Evolutionary conservation across 2,888 invertebrate species (phyloP), one percentile per base, ranked within the genome.

Genomic region (Hemicrepidius hirtus): DNA sequence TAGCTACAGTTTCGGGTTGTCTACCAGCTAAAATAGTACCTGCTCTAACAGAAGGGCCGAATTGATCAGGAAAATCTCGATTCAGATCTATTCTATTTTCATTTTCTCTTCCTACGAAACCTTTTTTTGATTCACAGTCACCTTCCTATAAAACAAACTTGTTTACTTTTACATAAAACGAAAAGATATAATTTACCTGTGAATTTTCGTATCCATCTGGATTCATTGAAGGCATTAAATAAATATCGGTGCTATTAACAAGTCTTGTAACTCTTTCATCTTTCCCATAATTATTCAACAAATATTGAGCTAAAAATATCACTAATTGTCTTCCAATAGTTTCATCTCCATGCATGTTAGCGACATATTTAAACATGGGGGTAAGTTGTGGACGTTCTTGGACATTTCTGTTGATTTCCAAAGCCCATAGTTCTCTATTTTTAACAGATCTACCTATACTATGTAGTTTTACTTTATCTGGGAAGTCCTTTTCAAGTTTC

Each of bases 271-370:
- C 89, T 68, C 94, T 88, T 0, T 90, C 88, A 79, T 90, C 89
- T 68, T 88, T 91, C 1, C 92, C 92, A 83, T 95, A 95, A 83
- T 94, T 94, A 7, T 89, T 86, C 60, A 98, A 88, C 66, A 99
- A 88, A 86, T 97, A 94, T 79, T 95, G 91, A 0, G 95, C 93
- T 82, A 99, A 88, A 84, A 92, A 94, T 62, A 99, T 88, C 78
- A 96, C 87, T 76, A 97, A 84, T 84, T 97, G 93, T 44, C 97
- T 88, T 0, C 97, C 98, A 20, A 98, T 90, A 0, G 95, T 90
- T 86, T 98, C 98, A 83, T 98, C 97, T 2, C 98, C 98, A 84
- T 98, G 97, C 97, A 98, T 98, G 83, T 98, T 98, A 10, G 94
- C 97, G 71, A 98, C 94, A 87, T 94, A 96, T 84, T 98, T 98